Base-by-base conservation (phyloP, 2,797 vertebrate species). In the Chaetodon trifasciatus region DNA sequence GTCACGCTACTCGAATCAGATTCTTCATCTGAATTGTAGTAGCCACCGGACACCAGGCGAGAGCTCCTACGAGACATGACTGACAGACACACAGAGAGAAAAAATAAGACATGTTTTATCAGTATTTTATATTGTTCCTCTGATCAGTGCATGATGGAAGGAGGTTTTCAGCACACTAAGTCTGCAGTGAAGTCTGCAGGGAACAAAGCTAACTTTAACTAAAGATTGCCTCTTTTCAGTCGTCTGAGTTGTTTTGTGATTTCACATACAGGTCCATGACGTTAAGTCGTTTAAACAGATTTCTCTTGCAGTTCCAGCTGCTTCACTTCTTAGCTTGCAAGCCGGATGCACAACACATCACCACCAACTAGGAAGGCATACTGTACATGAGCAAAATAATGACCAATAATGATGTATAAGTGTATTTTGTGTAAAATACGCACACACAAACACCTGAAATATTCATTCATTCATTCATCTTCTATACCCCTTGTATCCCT, bases 31-130 rank as follows among this genome's bases (percentile, higher is more conserved):
- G 92, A 91, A 35, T 93, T 87, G 46, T 93, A 94, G 87, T 94
- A 94, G 21, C 93, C 89, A 0, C 92, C 90, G 1, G 91, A 90
- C 62, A 90, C 63, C 70, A 95, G 83, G 12, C 94, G 94, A n/a
- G 89, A 89, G 73, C 94, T 95, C 74, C 94, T 87, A 16, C 94
- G 92, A 78, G 93, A 86, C 94, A 95, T 95, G 79, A 58, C 93
- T 95, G 87, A 55, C 78, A 72, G 58, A 77, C 49, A 77, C 6
- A 79, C 23, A 75, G 11, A 13, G n/a, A 74, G 44, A 71, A 52
- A 79, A 0, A 24, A 13, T 6, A 3, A 23, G 4, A 58, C 12
- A 19, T 7, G 9, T 37, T n/a, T 67, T 0, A 61, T 13, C 0
- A 19, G 3, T 42, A 49, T 44, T 64, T 56, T 10, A 65, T 5